Conservation (phyloP, 1,140 invertebrate genomes). For the Diachasma alloeum region DNA sequence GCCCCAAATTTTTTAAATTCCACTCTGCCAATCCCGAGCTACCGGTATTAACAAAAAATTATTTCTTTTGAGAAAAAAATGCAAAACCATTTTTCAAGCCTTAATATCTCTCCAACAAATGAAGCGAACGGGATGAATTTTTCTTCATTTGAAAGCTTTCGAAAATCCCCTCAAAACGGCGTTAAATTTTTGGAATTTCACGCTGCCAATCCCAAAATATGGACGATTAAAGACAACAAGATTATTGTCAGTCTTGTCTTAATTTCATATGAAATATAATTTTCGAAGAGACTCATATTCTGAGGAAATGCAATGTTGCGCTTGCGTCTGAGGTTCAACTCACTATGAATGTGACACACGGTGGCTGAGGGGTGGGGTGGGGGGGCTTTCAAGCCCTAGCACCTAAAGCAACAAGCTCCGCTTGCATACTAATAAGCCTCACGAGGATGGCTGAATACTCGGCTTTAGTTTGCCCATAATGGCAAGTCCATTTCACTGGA, state of each 20-base stretch:
- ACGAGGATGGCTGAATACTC: constrained; percentile 45
- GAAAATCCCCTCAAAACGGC: no score
- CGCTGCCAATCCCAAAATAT: no score
- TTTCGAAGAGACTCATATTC: not conserved
- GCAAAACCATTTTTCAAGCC: no score
- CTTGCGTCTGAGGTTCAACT: constrained; percentile 6
- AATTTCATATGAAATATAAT: not conserved
- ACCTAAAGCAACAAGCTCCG: constrained; percentile 27
- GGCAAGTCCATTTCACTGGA: constrained; percentile 56
- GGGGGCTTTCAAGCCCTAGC: constrained; percentile 17
- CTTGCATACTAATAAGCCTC: constrained; percentile 29
- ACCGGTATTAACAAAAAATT: no score
- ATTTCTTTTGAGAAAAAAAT: no score
- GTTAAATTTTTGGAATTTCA: no score
- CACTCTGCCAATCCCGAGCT: no score
- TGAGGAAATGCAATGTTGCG: not conserved
- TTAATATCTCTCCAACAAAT: no score
- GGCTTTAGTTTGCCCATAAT: constrained; percentile 61
- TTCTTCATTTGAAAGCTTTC: no score
- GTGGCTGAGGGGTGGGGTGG: not conserved
- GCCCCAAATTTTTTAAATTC: no score
- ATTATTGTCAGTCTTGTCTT: no score
- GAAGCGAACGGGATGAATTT: no score
- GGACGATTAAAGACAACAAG: not conserved
- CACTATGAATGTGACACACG: constrained; percentile 17